These are phyloP conservation scores for Lucilia sericata DNA, from an alignment of 1,140 invertebrate genomes.

Conservation along the genomic window DNA sequence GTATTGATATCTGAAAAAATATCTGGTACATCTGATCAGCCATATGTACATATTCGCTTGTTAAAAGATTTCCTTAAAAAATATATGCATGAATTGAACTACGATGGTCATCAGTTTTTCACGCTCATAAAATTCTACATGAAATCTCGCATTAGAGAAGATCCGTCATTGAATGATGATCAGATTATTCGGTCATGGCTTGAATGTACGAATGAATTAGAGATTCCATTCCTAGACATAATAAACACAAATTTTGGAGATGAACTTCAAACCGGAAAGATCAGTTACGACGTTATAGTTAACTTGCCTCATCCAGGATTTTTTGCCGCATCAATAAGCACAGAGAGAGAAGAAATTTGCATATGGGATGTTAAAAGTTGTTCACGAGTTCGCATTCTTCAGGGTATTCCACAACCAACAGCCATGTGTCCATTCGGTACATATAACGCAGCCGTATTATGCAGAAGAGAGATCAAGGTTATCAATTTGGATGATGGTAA, in stretches of 20 bases:
- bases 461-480: conserved; percentile 81
- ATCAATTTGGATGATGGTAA: conserved; percentile 82
- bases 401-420: conserved; percentile 77
- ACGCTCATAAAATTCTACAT: conserved; percentile 75
- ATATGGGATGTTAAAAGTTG: conserved; percentile 82
- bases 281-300: conserved; percentile 59
- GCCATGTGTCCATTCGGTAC: conserved; percentile 79
- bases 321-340: conserved; percentile 80
- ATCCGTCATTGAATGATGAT: conserved; percentile 57
- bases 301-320: conserved; percentile 67
- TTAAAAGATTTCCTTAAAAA: conserved; percentile 76
- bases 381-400: conserved; percentile 75
- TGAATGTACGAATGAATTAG: conserved; percentile 61
- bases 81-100: conserved; percentile 76
- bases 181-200: conserved; percentile 60
- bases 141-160: conserved; percentile 66
- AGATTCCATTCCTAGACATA: conserved; percentile 64
- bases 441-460: conserved; percentile 81
- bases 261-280: conserved; percentile 45
- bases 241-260: conserved; percentile 57
- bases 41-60: conserved; percentile 71
- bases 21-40: conserved; percentile 48
- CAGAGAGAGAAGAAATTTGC: conserved; percentile 79
- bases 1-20: conserved; percentile 59
- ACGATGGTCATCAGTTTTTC: conserved; percentile 82